Base-by-base conservation (phyloP, 2,888 invertebrate genomes). In the Lottia gigantea region DNA sequence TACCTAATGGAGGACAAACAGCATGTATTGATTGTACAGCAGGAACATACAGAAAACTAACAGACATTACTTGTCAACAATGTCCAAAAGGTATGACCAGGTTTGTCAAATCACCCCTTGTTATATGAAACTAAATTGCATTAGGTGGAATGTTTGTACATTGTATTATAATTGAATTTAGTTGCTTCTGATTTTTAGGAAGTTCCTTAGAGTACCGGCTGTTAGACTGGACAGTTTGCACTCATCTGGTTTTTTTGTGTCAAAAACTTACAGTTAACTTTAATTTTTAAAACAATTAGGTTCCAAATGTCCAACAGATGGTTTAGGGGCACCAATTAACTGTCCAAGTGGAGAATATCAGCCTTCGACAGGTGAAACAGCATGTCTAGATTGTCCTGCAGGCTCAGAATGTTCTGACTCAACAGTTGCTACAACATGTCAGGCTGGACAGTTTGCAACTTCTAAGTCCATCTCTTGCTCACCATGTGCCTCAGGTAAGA, bases 221-320 rank as follows among this genome's bases (percentile, higher is more conserved):
- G n/a, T n/a, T n/a, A n/a, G n/a, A n/a, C n/a, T n/a, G n/a, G n/a
- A n/a, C n/a, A n/a, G n/a, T 31, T 31, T 31, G 31, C 31, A 31
- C 31, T 31, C 31, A 31, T 31, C 31, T n/a, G n/a, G n/a, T n/a
- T n/a, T n/a, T n/a, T n/a, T n/a, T 31, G 3, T 31, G 31, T 31
- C 2, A 31, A 31, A 31, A 3, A 31, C 31, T 6, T 31, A 6
- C 6, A 31, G 8, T 55, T 55, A 14, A 19, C 3, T 55, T 55
- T 19, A 19, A 55, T 55, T 55, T 55, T 55, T 55, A 23, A 23
- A 19, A 55, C 7, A n/a, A n/a, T 16, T 75, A 86, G 86, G 86
- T 26, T 72, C 75, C 63, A 82, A 82, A 71, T 87, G 87, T 72
- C 84, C 85, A 0, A 74, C 65, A 19, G 67, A 40, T 68, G 79